phyloP scores from a whole-genome alignment of 2,888 invertebrate species.

The Noctuana brunneofusca region DNA sequence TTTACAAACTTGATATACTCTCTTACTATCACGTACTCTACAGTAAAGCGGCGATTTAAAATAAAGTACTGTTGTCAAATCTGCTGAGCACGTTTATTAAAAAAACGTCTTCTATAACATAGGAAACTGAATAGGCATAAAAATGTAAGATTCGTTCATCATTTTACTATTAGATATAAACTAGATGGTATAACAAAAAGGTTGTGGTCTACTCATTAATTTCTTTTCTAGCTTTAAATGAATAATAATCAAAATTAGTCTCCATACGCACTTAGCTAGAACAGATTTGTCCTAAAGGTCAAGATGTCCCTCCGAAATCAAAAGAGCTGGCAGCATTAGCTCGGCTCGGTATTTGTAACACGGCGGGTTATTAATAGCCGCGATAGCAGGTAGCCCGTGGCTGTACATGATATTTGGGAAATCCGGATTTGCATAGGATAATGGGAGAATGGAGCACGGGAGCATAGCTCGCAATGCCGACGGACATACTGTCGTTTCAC shows the following conservation, averaged over 20 bases:
- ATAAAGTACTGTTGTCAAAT: neutral
- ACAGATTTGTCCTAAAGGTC: too few species aligned
- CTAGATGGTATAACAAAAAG: too few species aligned
- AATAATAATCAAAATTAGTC: too few species aligned
- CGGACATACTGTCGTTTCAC: slow-evolving; percentile 38
- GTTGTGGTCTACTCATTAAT: too few species aligned
- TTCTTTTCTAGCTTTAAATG: too few species aligned
- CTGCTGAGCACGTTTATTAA: neutral
- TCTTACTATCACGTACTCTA: neutral
- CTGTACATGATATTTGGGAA: slow-evolving; percentile 75
- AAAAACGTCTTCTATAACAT: neutral
- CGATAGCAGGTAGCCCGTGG: slow-evolving; percentile 76
- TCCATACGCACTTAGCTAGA: neutral
- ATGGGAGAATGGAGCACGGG: slow-evolving; percentile 56
- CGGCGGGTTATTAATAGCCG: slow-evolving; percentile 76
- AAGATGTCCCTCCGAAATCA: slow-evolving; percentile 6
- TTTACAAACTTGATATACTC: neutral
- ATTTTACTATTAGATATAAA: neutral
- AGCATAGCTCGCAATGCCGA: slow-evolving; percentile 58
- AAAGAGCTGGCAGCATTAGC: slow-evolving; percentile 34
- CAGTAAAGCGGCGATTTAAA: neutral
- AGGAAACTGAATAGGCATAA: neutral
- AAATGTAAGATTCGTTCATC: neutral
- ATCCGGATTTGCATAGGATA: slow-evolving; percentile 81
- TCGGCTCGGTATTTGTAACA: slow-evolving; percentile 69